Evolutionary conservation across 2,888 invertebrate genomes (phyloP).

Genomic region (Neria commutata): DNA sequence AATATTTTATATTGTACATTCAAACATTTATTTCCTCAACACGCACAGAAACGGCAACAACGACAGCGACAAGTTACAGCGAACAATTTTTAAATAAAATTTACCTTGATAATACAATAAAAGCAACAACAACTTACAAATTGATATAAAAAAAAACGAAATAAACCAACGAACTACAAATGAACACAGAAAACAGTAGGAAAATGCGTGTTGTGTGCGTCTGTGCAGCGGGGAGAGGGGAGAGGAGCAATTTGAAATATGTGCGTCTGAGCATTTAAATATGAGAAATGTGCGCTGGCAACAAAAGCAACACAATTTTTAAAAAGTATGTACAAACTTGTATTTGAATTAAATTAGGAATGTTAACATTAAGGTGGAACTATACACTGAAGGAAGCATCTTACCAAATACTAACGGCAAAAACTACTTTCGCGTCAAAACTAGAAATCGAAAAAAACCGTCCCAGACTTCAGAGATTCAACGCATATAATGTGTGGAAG

Average conservation of each 20-base stretch:
- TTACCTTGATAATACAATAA: slow-evolving; percentile 43
- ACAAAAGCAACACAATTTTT: too few species aligned
- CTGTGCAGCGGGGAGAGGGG: slow-evolving; percentile 6
- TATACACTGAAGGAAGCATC: too few species aligned
- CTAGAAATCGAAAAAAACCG: too few species aligned
- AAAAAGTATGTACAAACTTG: too few species aligned
- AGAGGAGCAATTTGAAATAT: slow-evolving; percentile 18
- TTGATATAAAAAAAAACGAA: slow-evolving; percentile 14
- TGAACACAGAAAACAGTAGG: slow-evolving; percentile 41
- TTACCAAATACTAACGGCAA: too few species aligned
- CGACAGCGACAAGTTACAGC: neutral
- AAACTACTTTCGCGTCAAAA: too few species aligned
- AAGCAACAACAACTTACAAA: slow-evolving; percentile 19
- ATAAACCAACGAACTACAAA: slow-evolving; percentile 34
- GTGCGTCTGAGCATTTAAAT: too few species aligned
- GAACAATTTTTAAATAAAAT: slow-evolving; percentile 35
- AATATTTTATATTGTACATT: too few species aligned
- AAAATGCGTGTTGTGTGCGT: slow-evolving; percentile 19
- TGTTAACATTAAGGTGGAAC: too few species aligned
- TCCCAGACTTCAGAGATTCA: too few species aligned
- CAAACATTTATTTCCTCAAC: neutral
- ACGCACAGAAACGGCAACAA: slow-evolving; percentile 9
- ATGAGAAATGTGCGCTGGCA: neutral
- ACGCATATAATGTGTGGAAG: too few species aligned
- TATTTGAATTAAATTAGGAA: too few species aligned